phyloP scores from a whole-genome alignment of 2,113 vertebrate species.

The Urocolius indicus region DNA sequence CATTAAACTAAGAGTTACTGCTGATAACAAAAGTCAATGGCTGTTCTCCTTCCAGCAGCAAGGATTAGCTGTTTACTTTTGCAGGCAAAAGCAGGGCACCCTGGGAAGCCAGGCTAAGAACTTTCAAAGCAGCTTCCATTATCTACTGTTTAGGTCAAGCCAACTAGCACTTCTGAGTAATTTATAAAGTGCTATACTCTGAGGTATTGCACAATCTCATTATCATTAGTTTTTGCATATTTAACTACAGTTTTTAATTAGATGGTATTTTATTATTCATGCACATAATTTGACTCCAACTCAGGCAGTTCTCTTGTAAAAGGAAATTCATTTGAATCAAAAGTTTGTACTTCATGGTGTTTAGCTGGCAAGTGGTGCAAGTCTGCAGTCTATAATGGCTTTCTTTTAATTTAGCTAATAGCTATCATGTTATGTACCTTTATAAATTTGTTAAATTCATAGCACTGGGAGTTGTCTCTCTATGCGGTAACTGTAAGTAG shows the following conservation, averaged over 20 bases:
- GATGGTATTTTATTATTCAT: slow-evolving; percentile 99
- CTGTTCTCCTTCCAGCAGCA: not conserved
- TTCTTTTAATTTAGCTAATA: slow-evolving; percentile 99
- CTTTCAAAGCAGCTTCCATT: slow-evolving; percentile 83
- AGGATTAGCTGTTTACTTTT: slow-evolving; percentile 31
- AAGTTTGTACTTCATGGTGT: slow-evolving; percentile 81
- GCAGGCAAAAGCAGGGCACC: slow-evolving; percentile 1
- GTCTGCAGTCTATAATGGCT: slow-evolving; percentile 87
- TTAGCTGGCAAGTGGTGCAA: slow-evolving; percentile 82
- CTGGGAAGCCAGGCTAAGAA: slow-evolving; percentile 61
- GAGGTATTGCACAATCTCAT: slow-evolving; percentile 99
- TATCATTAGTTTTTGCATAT: slow-evolving; percentile 99
- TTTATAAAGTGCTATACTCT: slow-evolving; percentile 96
- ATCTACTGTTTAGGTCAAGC: slow-evolving; percentile 91
- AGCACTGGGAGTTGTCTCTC: slow-evolving; percentile 94
- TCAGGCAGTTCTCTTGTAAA: slow-evolving; percentile 83
- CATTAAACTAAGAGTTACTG: not conserved
- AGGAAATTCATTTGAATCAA: slow-evolving; percentile 80
- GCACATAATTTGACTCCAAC: slow-evolving; percentile 98
- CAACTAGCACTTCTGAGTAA: slow-evolving; percentile 93
- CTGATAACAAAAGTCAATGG: not conserved
- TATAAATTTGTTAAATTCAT: slow-evolving; percentile 96
- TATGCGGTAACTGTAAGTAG: slow-evolving; percentile 90
- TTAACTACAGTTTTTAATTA: slow-evolving; percentile 99
- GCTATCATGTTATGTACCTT: slow-evolving; percentile 99